A percentile compares a stretch with the other conserved stretches of the same genome.
phyloP scores from a whole-genome alignment of 2,797 vertebrate genomes.

The Benthosema pterotum region DNA sequence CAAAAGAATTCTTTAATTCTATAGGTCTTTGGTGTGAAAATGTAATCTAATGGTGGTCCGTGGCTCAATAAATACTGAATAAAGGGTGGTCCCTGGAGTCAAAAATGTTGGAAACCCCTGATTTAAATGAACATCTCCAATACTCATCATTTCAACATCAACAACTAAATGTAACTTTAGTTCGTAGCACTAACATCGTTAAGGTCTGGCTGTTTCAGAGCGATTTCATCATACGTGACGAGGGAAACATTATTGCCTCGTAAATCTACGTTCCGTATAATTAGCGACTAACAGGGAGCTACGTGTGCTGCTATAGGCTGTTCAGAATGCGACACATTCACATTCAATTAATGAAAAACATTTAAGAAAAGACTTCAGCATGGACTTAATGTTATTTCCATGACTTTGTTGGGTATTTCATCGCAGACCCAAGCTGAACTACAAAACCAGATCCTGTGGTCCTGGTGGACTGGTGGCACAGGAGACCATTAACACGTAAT shows the following conservation, averaged over 20 bases:
- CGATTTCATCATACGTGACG: background rate
- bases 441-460: constrained; percentile 58
- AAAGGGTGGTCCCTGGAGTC: too few relatives aligned
- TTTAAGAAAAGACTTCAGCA: constrained; percentile 38
- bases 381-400: constrained; percentile 60
- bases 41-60: too few relatives aligned
- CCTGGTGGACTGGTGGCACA: constrained; percentile 57
- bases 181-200: background rate
- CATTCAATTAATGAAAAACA: constrained; percentile 40
- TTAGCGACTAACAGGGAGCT: constrained; percentile 16
- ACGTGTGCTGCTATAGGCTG: constrained; percentile 18
- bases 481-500: constrained; percentile 77
- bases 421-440: constrained; percentile 66
- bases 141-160: constrained; percentile 42
- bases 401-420: constrained; percentile 73
- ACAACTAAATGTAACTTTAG: too few relatives aligned
- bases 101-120: too few relatives aligned
- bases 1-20: too few relatives aligned
- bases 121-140: too few relatives aligned
- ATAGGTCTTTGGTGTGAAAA: too few relatives aligned
- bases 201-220: constrained; percentile 2
- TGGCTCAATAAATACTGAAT: too few relatives aligned
- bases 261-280: constrained; percentile 19
- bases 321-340: constrained; percentile 31
- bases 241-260: constrained; percentile 12